phyloP scores from a whole-genome alignment of 30 jellyfish, hydroid and myxozoan genomes.

The Pelagia noctiluca region DNA sequence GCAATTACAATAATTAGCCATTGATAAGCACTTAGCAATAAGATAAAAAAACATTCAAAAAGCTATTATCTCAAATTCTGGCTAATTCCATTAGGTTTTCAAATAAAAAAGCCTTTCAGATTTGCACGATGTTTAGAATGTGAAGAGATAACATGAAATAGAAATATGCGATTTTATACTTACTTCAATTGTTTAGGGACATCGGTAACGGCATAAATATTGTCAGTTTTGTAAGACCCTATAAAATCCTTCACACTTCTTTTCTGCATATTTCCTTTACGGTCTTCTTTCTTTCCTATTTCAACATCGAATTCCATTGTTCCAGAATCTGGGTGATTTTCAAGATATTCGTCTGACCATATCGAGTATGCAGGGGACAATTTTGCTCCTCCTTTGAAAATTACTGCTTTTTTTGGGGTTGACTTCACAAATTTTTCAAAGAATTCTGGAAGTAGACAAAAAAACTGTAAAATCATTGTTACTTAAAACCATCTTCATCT shows the following conservation, averaged over 20 bases:
- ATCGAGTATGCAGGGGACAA: slow-evolving; percentile 76
- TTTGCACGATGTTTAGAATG: background rate
- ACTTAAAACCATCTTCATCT: too few species aligned
- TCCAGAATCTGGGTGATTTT: slow-evolving; percentile 75
- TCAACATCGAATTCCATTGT: slow-evolving; percentile 74
- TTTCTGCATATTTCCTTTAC: slow-evolving; percentile 70
- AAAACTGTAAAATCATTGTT: too few species aligned
- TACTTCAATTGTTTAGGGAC: slow-evolving; percentile 79
- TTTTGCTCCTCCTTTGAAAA: slow-evolving; percentile 86
- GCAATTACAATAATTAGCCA: too few species aligned
- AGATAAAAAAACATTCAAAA: too few species aligned
- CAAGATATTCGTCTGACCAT: slow-evolving; percentile 83
- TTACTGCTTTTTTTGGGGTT: slow-evolving; percentile 77
- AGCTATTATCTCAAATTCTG: too few species aligned
- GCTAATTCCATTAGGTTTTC: too few species aligned
- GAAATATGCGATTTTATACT: too few species aligned
- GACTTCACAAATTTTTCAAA: slow-evolving; percentile 67
- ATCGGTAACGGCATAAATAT: slow-evolving; percentile 81
- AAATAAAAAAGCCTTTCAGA: background rate
- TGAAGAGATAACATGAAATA: background rate
- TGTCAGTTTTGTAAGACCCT: slow-evolving; percentile 64
- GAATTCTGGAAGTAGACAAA: slow-evolving; percentile 55
- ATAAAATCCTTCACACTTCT: slow-evolving; percentile 72
- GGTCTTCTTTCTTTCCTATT: slow-evolving; percentile 80
- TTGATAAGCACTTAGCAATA: too few species aligned